Percentiles rank a stretch among this genome's conserved stretches.
Evolutionary conservation across 2,113 vertebrate genomes (phyloP).

Genomic region (Prionailurus bengalensis): DNA sequence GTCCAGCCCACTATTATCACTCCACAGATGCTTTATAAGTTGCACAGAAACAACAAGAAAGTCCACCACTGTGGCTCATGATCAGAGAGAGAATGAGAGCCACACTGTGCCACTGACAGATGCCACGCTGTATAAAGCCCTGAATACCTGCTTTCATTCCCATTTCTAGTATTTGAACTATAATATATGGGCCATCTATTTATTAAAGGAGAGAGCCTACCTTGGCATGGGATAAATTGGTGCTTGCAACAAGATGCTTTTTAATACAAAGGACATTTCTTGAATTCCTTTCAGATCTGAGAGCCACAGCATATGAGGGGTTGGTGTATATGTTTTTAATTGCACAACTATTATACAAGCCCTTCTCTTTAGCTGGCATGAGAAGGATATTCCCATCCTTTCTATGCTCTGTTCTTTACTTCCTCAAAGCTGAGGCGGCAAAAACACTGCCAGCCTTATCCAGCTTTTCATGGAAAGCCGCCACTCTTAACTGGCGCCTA

Average conservation of each 20-base stretch:
- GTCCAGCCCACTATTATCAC: not conserved
- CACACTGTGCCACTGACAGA: not conserved
- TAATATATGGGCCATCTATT: constrained; percentile 55
- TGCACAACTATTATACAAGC: constrained; percentile 54
- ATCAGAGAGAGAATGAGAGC: not conserved
- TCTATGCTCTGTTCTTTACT: constrained; percentile 53
- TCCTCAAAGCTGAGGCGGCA: constrained; percentile 78
- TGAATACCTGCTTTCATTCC: constrained; percentile 48
- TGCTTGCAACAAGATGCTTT: constrained; percentile 59
- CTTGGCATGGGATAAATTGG: constrained; percentile 71
- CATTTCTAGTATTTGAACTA: not conserved
- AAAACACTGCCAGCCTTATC: constrained; percentile 75
- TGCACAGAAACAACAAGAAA: not conserved
- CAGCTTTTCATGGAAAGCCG: constrained; percentile 75
- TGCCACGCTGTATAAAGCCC: not conserved
- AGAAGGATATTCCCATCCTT: constrained; percentile 71
- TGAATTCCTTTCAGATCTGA: constrained; percentile 63
- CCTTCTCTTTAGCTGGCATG: constrained; percentile 78
- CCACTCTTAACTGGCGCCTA: constrained; percentile 75
- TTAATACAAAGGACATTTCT: constrained; percentile 68
- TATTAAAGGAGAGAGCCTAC: constrained; percentile 64
- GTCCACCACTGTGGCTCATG: not conserved
- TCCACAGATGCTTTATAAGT: not conserved
- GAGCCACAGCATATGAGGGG: constrained; percentile 1
- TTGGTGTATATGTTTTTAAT: constrained; percentile 65